phyloP scores from a whole-genome alignment of 2,888 invertebrate genomes.

The Halictus ligatus region DNA sequence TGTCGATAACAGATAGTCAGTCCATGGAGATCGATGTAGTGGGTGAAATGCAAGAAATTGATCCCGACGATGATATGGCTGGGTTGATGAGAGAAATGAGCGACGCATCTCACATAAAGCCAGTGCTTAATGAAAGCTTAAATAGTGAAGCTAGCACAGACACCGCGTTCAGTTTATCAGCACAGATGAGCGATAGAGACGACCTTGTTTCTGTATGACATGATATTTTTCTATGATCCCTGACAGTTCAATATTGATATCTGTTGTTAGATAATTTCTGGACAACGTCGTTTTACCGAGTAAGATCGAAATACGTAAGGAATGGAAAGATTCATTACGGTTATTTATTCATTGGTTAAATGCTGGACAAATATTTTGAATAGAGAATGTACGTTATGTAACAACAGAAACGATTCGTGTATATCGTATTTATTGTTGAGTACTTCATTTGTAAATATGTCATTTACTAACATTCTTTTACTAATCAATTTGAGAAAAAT shows the following conservation, averaged over 20 bases:
- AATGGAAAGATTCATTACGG: slow-evolving; percentile 1
- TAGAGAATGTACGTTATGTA: not conserved
- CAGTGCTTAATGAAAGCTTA: slow-evolving; percentile 79
- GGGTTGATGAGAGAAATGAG: slow-evolving; percentile 83
- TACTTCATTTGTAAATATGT: slow-evolving; percentile 49
- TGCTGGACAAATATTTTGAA: not conserved
- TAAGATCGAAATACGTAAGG: not conserved
- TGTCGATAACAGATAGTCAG: slow-evolving; percentile 65
- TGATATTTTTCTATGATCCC: slow-evolving; percentile 43
- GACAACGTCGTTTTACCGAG: not conserved
- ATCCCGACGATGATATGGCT: slow-evolving; percentile 83
- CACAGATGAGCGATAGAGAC: slow-evolving; percentile 82
- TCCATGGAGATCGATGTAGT: slow-evolving; percentile 77
- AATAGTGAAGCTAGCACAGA: slow-evolving; percentile 83
- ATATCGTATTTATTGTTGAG: slow-evolving; percentile 20
- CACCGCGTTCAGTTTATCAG: slow-evolving; percentile 82
- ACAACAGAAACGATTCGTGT: slow-evolving; percentile 6
- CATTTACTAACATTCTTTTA: slow-evolving; percentile 14
- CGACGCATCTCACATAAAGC: slow-evolving; percentile 77
- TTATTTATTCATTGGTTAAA: slow-evolving; percentile 18
- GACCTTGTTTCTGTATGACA: slow-evolving; percentile 75
- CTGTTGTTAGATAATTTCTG: slow-evolving; percentile 20
- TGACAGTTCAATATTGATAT: slow-evolving; percentile 11
- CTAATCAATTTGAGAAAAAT: slow-evolving; percentile 33
- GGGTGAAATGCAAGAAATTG: slow-evolving; percentile 78